Conservation (phyloP, 35 echinoderm and acorn worm species). For the Lytechinus pictus region DNA sequence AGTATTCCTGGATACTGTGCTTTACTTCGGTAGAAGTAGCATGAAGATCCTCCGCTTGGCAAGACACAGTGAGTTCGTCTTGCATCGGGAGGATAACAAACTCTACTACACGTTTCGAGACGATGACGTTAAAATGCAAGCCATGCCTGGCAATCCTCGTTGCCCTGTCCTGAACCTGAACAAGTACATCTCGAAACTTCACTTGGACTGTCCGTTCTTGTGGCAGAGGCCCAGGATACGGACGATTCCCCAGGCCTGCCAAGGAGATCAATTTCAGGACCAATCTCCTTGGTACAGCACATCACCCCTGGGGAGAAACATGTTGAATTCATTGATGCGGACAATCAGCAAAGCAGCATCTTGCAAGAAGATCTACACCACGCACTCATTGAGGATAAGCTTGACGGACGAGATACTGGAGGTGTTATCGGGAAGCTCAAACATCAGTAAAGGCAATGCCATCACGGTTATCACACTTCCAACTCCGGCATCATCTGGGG, state of each 20-base stretch:
- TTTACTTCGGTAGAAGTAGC: no score
- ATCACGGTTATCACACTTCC: background rate
- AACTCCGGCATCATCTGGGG: background rate
- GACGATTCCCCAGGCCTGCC: background rate
- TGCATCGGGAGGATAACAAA: constrained; percentile 18
- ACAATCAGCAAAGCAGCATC: constrained; percentile 3
- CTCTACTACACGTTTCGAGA: constrained; percentile 46
- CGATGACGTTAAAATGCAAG: constrained; percentile 34
- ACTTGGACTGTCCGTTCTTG: constrained; percentile 11
- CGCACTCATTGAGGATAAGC: constrained; percentile 36
- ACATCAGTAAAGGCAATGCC: background rate
- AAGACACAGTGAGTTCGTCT: constrained; percentile 45
- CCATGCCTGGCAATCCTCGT: constrained; percentile 38
- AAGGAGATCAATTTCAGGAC: background rate
- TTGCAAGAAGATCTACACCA: constrained; percentile 47
- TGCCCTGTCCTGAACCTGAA: constrained; percentile 56
- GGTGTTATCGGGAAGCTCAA: background rate
- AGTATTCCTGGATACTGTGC: no score
- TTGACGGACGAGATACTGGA: background rate
- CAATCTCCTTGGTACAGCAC: constrained; percentile 25
- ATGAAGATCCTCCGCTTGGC: background rate
- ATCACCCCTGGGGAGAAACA: constrained; percentile 41
- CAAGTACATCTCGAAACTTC: constrained; percentile 38
- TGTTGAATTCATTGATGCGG: constrained; percentile 5
- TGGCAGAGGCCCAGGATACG: constrained; percentile 62